Evolutionary conservation across 2,797 vertebrate species (phyloP).

Genomic region (Onychomys arenicola): DNA sequence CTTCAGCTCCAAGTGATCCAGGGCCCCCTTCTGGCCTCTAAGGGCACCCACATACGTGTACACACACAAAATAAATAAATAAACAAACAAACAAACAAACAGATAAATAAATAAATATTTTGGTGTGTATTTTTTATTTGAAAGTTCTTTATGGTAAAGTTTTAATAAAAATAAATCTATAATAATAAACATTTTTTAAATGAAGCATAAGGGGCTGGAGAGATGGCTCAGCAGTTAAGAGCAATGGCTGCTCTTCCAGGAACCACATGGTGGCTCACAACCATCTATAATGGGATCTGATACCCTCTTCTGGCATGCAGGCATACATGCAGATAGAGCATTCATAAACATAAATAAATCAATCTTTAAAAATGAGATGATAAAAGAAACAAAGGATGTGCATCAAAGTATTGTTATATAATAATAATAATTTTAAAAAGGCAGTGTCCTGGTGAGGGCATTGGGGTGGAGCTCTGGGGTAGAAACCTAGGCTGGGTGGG

Average conservation of each 20-base stretch:
- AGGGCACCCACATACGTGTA: background rate
- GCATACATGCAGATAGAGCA: background rate
- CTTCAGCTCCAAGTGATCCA: background rate
- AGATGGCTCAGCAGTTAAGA: background rate
- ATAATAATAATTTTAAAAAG: constrained; percentile 59
- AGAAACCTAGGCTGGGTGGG: constrained; percentile 91
- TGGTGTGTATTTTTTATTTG: background rate
- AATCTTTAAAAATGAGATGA: background rate
- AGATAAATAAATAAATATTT: no score
- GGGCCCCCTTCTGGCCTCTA: background rate
- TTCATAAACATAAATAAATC: background rate
- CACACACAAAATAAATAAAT: no score
- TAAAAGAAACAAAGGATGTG: background rate
- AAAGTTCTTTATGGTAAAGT: background rate
- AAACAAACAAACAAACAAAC: no score
- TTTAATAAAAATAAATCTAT: background rate
- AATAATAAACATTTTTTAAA: background rate
- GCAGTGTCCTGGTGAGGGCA: constrained; percentile 94
- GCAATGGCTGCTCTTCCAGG: background rate
- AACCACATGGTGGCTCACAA: background rate
- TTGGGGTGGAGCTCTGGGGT: constrained; percentile 90
- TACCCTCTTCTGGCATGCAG: background rate
- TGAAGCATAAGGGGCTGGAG: background rate
- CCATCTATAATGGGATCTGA: background rate
- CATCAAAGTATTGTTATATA: background rate